Base-by-base conservation (phyloP, 2,797 vertebrate species). In the Molothrus aeneus region DNA sequence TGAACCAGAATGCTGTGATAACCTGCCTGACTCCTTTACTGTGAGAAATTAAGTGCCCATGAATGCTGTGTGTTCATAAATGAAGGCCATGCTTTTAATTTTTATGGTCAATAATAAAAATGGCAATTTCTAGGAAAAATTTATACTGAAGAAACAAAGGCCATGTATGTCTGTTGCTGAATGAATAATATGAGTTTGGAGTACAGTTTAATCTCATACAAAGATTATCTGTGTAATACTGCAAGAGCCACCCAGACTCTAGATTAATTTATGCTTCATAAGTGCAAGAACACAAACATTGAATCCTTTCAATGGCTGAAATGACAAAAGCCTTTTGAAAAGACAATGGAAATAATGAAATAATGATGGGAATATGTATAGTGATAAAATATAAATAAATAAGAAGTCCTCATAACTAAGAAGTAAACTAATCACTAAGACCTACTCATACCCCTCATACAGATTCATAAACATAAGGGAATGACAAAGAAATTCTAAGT, bases 381-480 rank as follows among this genome's bases (percentile, higher is more conserved):
- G 29, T 47, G 54, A 47, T 69, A 77, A 92, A 88, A 81, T 70
- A 70, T 13, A 85, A 93, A 93, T 34, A 91, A 92, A 72, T 64
- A 57, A 81, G 15, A 71, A 91, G n/a, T 90, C n/a, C 14, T 93
- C 5, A 24, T 92, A 54, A 34, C 75, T 88, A 81, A 40, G 29
- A 86, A 70, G 45, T 66, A 93, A 93, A 59, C 40, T 91, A 50
- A 92, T 90, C 51, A 32, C 54, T 56, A 63, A 43, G 10, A 84
- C 56, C 11, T 86, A 43, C 48, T 93, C 45, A 45, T 81, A 56
- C 36, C 21, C 40, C 9, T 91, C 40, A 51, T 34, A n/a, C 5
- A 90, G 77, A 92, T 81, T 93, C 24, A 82, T 77, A 80, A 91
- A 77, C 32, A 25, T 51, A 50, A 73, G 28, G 28, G 24, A 90